Conservation (phyloP, 1,140 invertebrate species). For the Mycetomoellerius zeteki region DNA sequence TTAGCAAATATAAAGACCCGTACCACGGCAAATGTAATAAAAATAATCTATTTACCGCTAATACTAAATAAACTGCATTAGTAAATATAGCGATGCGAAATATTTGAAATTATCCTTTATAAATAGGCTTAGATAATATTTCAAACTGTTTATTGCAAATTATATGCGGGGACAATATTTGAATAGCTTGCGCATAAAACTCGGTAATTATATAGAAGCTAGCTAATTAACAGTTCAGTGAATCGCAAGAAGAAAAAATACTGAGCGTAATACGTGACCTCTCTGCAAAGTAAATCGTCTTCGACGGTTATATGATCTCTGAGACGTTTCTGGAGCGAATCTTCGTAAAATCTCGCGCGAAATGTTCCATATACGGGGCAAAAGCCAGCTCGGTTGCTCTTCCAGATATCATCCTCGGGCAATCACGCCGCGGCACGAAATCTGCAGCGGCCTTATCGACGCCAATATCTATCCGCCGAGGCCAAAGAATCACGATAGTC, state of each 20-base stretch:
- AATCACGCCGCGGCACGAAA: constrained; percentile 71
- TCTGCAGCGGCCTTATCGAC: constrained; percentile 69
- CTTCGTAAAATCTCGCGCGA: constrained; percentile 54
- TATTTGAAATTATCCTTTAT: constrained; percentile 16
- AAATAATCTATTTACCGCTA: constrained; percentile 42
- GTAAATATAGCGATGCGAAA: constrained; percentile 33
- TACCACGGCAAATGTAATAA: constrained; percentile 12
- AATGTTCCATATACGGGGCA: constrained; percentile 46
- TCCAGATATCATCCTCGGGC: constrained; percentile 66
- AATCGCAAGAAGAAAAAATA: not conserved
- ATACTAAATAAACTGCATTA: constrained; percentile 3
- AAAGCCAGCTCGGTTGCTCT: constrained; percentile 49
- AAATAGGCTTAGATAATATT: not conserved
- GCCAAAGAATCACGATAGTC: constrained; percentile 72
- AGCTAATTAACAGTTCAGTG: not conserved
- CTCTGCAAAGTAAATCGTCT: constrained; percentile 23
- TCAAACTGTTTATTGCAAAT: constrained; percentile 3
- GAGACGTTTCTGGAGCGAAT: constrained; percentile 27
- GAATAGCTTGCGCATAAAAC: not conserved
- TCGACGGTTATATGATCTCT: constrained; percentile 30
- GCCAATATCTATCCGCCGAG: constrained; percentile 60
- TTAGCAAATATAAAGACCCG: constrained; percentile 32
- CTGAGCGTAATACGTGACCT: not conserved
- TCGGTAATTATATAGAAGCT: not conserved
- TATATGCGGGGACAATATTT: not conserved